A percentile compares a stretch with the other conserved stretches of the same genome.
Conservation (phyloP, 2,888 invertebrate genomes). For the Ennomos fuscantarius region DNA sequence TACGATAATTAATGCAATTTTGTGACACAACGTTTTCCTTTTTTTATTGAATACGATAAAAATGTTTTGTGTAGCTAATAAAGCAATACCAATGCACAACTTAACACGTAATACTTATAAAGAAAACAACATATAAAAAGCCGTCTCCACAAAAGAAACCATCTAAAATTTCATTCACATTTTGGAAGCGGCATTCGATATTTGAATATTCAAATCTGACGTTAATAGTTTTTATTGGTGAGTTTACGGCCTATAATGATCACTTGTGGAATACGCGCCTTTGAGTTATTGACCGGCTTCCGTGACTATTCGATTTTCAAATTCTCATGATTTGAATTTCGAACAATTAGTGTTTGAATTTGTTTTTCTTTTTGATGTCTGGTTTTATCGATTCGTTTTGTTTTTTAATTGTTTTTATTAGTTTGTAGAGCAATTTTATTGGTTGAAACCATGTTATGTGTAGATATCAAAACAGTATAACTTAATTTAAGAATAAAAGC, state of each 20-base stretch:
- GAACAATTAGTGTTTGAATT: conserved; percentile 31
- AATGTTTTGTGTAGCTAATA: too few species aligned
- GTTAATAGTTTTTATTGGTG: conserved; percentile 81
- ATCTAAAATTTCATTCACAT: conserved; percentile 59
- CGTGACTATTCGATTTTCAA: conserved; percentile 45
- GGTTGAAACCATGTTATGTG: too few species aligned
- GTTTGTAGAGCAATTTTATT: too few species aligned
- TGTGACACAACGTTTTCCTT: background rate
- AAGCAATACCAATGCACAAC: too few species aligned
- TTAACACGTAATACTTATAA: background rate
- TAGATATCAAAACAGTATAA: too few species aligned
- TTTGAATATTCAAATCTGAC: conserved; percentile 76
- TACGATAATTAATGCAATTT: conserved; percentile 6
- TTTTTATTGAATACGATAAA: too few species aligned
- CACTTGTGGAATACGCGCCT: conserved; percentile 59
- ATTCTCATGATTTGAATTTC: conserved; percentile 28
- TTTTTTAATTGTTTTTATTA: background rate
- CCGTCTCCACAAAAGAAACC: conserved; percentile 34
- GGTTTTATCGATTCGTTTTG: conserved; percentile 21
- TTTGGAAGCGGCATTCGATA: conserved; percentile 65
- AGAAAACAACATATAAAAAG: conserved; percentile 16
- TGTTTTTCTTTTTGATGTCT: conserved; percentile 21
- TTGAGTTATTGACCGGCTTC: conserved; percentile 55
- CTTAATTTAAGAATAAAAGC: too few species aligned
- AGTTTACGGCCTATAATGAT: conserved; percentile 79